Evolutionary conservation across 2,888 invertebrate species (phyloP).

Genomic region (Empis stercorea): DNA sequence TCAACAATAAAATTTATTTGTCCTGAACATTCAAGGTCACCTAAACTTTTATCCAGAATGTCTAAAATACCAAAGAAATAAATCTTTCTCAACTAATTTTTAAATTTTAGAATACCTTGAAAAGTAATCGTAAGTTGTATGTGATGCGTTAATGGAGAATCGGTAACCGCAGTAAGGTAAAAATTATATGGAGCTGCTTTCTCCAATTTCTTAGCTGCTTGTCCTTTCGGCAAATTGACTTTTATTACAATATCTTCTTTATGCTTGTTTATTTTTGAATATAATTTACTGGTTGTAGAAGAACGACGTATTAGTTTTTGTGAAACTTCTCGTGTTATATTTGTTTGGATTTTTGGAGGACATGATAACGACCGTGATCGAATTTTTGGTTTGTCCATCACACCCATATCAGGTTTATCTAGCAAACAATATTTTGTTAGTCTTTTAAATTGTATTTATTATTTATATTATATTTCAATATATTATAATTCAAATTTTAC

Average conservation of each 20-base stretch:
- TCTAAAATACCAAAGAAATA: slow-evolving; percentile 41
- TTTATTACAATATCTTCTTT: slow-evolving; percentile 37
- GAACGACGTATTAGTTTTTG: too few relatives aligned
- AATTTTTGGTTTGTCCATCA: too few relatives aligned
- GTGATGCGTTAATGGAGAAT: slow-evolving; percentile 46
- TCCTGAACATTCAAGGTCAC: slow-evolving; percentile 57
- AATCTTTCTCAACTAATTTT: slow-evolving; percentile 41
- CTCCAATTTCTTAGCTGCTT: slow-evolving; percentile 53
- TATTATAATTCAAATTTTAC: too few relatives aligned
- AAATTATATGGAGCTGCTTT: slow-evolving; percentile 58
- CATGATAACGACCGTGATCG: too few relatives aligned
- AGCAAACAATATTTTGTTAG: too few relatives aligned
- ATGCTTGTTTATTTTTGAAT: slow-evolving; percentile 22
- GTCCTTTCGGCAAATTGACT: slow-evolving; percentile 44
- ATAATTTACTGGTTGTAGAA: too few relatives aligned
- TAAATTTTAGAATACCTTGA: slow-evolving; percentile 38
- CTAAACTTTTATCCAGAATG: slow-evolving; percentile 64
- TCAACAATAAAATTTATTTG: slow-evolving; percentile 93
- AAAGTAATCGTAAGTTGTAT: slow-evolving; percentile 58
- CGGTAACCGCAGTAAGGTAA: slow-evolving; percentile 61
- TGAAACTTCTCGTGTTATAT: too few relatives aligned
- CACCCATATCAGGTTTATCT: too few relatives aligned
- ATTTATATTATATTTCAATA: too few relatives aligned
- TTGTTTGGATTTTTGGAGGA: too few relatives aligned
- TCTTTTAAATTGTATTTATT: too few relatives aligned